These are phyloP conservation scores for Cettia cetti DNA, from an alignment of 2,113 vertebrate genomes.

Conservation along the genomic window DNA sequence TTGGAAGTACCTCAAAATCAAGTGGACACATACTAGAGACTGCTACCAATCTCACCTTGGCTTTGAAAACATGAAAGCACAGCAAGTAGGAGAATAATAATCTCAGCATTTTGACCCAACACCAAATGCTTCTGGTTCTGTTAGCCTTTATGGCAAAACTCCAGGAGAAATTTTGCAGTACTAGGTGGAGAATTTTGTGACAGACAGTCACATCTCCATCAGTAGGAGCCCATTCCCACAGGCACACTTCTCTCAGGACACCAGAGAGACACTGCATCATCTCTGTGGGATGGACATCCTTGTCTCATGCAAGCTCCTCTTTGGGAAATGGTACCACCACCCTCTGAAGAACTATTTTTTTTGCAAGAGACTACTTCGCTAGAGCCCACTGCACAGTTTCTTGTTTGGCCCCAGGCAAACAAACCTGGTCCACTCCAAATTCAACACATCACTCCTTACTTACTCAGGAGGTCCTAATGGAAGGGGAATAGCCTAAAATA, in stretches of 20 bases:
- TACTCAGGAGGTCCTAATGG: not conserved
- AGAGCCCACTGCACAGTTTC: not conserved
- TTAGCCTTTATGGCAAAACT: not conserved
- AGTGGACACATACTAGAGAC: not conserved
- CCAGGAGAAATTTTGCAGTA: not conserved
- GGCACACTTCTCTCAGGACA: not conserved
- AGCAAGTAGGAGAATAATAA: not conserved
- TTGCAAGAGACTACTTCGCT: not conserved
- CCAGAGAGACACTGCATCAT: rapidly evolving
- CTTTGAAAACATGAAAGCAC: not conserved
- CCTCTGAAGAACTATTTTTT: not conserved
- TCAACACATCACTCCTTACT: not conserved
- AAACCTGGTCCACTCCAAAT: not conserved
- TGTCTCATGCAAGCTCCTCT: rapidly evolving
- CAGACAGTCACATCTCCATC: not conserved
- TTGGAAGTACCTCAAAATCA: not conserved
- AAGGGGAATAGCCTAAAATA: not conserved
- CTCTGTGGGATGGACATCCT: rapidly evolving
- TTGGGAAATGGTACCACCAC: not conserved
- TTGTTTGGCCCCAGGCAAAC: not conserved
- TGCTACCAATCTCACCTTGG: not conserved
- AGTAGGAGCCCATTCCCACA: not conserved
- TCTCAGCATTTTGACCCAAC: not conserved
- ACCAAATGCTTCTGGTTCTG: not conserved
- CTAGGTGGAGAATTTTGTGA: not conserved